These are phyloP conservation scores for Ophion ventricosus DNA, from an alignment of 2,888 invertebrate genomes.

Conservation along the genomic window DNA sequence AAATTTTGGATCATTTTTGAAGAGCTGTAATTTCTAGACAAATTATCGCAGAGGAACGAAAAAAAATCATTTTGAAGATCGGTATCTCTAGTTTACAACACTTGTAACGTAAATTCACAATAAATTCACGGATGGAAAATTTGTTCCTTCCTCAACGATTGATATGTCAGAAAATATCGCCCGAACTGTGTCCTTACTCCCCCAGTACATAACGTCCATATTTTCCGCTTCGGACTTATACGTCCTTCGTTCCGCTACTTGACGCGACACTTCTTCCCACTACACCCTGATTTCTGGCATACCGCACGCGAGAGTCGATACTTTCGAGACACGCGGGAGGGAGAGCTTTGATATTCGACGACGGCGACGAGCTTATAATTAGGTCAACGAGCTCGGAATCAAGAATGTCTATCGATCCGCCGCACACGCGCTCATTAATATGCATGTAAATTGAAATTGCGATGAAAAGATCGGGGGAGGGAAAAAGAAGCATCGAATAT, in stretches of 20 bases:
- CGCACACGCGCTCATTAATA: slow-evolving; percentile 42
- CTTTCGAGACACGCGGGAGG: slow-evolving; percentile 9
- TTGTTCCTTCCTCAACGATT: neutral
- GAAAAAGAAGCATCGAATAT: neutral
- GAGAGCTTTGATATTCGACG: neutral
- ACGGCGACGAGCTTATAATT: slow-evolving; percentile 43
- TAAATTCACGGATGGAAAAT: neutral
- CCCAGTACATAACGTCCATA: neutral
- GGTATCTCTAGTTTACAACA: too few relatives aligned
- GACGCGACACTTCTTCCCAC: slow-evolving; percentile 1
- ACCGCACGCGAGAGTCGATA: slow-evolving; percentile 14
- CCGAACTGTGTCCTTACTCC: neutral
- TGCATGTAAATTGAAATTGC: slow-evolving; percentile 25
- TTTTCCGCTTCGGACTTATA: neutral
- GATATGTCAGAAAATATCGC: too few relatives aligned
- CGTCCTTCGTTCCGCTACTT: slow-evolving; percentile 31
- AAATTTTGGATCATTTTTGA: neutral
- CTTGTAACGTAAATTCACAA: neutral
- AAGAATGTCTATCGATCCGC: slow-evolving; percentile 52
- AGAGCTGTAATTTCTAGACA: too few relatives aligned
- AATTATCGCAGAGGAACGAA: too few relatives aligned
- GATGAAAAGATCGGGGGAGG: neutral
- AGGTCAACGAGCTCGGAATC: slow-evolving; percentile 62
- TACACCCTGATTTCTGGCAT: slow-evolving; percentile 10
- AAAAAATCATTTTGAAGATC: too few relatives aligned